Evolutionary conservation across 2,797 vertebrate genomes (phyloP), one percentile per base, ranked within the genome.

Genomic region (Gallinago stenura): DNA sequence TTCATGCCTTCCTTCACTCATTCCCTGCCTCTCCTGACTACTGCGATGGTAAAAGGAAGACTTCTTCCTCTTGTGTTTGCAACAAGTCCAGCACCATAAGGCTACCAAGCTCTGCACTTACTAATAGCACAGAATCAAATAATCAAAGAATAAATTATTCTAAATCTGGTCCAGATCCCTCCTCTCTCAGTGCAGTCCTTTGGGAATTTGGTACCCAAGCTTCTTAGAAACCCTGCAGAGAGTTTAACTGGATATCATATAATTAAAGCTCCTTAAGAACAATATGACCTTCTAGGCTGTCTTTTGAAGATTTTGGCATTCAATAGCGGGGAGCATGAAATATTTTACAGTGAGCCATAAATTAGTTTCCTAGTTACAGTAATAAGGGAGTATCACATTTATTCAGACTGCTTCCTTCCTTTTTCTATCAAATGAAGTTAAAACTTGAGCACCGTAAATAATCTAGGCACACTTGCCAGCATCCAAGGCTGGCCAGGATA

Each of bases 351-450:
- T 4, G 46, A 95, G 82, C 71, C 78, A 81, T 96, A 94, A 91
- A 92, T 91, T 93, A 57, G 66, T 92, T 90, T 96, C 92, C 65
- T 85, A 91, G 87, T 94, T 90, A 87, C 66, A 85, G 72, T 89
- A 94, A 93, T 79, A 82, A 94, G 72, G 71, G 78, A 95, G 41
- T 16, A 83, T 78, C 93, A 91, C 58, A 85, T 79, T 94, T 81
- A 70, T 76, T 81, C 93, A 97, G 83, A 81, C 85, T 79, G 88
- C 75, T 97, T 97, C 96, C 95, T 96, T 97, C 96, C 93, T 97
- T 84, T 78, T 94, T 93, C 93, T 93, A 62, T 83, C 83, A 85
- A 83, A 72, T 31, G 20, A 97, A 97, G 89, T 71, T 82, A 78
- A 97, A 97, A 69, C 87, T 90, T 43, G 48, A 97, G 95, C 72